Evolutionary conservation across 2,113 vertebrate species (phyloP).

Genomic region (Labeo catla): DNA sequence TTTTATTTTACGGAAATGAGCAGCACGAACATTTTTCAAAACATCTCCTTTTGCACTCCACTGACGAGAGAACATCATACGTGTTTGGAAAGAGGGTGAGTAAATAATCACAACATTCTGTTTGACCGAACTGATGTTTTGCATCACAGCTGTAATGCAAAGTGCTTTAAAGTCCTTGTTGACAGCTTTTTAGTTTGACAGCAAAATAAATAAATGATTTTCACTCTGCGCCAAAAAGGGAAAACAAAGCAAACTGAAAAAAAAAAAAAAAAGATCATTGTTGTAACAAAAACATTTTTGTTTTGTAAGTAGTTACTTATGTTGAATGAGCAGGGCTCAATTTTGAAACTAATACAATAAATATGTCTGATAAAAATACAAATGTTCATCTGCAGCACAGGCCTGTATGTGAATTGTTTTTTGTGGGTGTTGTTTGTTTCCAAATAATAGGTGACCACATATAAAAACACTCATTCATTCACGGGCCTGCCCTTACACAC

Average conservation of each 20-base stretch:
- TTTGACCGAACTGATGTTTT: neutral
- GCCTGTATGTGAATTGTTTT: slow-evolving; percentile 13
- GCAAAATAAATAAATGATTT: slow-evolving; percentile 64
- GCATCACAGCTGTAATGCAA: slow-evolving; percentile 41
- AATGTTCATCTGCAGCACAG: slow-evolving; percentile 60
- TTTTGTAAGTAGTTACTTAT: slow-evolving; percentile 36
- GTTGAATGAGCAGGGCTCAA: slow-evolving; percentile 71
- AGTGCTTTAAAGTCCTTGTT: slow-evolving; percentile 62
- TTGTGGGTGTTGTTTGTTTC: neutral
- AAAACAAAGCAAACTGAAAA: slow-evolving; percentile 57
- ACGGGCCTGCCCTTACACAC: slow-evolving; percentile 69
- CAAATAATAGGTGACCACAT: slow-evolving; percentile 58
- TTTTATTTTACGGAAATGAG: neutral
- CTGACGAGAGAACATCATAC: neutral
- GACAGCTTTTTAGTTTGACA: slow-evolving; percentile 36
- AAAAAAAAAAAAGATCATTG: slow-evolving; percentile 13
- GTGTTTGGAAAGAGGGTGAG: neutral
- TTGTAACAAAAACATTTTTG: neutral
- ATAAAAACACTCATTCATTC: slow-evolving; percentile 49
- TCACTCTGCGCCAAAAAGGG: slow-evolving; percentile 60
- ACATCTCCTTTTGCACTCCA: neutral
- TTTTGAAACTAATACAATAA: slow-evolving; percentile 78
- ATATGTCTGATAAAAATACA: slow-evolving; percentile 69
- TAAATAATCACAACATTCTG: neutral
- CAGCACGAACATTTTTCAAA: neutral